Percentiles rank a stretch among this genome's conserved stretches.
Conservation (phyloP, 2,888 invertebrate genomes). For the Agonum fuliginosum region DNA sequence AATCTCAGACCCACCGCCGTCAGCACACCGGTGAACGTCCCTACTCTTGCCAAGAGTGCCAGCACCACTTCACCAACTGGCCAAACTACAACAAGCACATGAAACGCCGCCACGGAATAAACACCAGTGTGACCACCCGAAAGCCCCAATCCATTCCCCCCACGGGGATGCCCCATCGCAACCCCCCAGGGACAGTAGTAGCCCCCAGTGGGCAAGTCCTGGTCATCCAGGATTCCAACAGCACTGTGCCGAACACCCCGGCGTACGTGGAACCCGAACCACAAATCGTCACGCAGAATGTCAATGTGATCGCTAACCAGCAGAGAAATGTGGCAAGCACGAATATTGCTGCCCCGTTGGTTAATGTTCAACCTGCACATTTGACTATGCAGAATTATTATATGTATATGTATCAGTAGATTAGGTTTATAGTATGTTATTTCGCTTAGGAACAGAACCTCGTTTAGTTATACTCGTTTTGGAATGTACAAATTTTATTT, state of each 20-base stretch:
- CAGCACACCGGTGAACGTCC: slow-evolving; percentile 84
- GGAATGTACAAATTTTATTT: slow-evolving; percentile 19
- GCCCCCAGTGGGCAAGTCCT: slow-evolving; percentile 65
- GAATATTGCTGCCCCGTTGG: slow-evolving; percentile 39
- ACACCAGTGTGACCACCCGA: slow-evolving; percentile 72
- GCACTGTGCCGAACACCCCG: not conserved
- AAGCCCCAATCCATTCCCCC: slow-evolving; percentile 72
- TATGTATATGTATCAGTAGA: slow-evolving; percentile 47
- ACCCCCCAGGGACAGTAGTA: slow-evolving; percentile 71
- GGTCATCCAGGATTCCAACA: slow-evolving; percentile 52
- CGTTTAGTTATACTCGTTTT: slow-evolving; percentile 5
- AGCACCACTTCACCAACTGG: slow-evolving; percentile 87
- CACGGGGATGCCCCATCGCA: slow-evolving; percentile 72
- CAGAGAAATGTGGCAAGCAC: not conserved
- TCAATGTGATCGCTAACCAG: not conserved
- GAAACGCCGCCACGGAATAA: slow-evolving; percentile 81
- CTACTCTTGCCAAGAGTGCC: slow-evolving; percentile 83
- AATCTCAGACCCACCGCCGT: slow-evolving; percentile 79
- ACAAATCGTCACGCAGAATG: slow-evolving; percentile 37
- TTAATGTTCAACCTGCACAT: slow-evolving; percentile 46
- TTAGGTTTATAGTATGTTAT: not conserved
- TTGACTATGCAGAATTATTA: slow-evolving; percentile 56
- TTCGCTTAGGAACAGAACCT: slow-evolving; percentile 20
- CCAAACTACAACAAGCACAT: slow-evolving; percentile 89
- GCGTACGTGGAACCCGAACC: slow-evolving; percentile 47